These are phyloP conservation scores for Eulimnadia texana DNA, from an alignment of 1,140 invertebrate genomes.

Conservation along the genomic window DNA sequence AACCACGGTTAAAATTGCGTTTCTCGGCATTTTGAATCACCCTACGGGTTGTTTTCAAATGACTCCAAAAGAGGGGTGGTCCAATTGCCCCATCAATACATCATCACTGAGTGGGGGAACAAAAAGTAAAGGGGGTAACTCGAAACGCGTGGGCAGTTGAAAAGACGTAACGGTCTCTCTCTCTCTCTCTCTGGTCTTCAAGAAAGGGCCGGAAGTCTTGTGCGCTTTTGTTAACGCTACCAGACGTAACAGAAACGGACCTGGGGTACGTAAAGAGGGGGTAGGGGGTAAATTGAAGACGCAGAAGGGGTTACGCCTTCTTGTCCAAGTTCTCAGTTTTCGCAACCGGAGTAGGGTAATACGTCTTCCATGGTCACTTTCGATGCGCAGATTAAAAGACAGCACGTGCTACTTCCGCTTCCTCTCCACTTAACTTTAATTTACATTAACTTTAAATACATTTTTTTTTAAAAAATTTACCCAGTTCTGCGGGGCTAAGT, in stretches of 20 bases:
- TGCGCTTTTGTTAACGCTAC: background rate
- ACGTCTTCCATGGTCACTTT: background rate
- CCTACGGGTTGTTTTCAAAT: background rate
- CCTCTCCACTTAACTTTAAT: background rate
- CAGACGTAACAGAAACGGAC: background rate
- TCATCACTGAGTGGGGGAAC: background rate
- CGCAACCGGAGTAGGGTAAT: too few species aligned
- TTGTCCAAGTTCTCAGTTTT: too few species aligned
- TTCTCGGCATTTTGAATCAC: background rate
- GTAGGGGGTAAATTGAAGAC: background rate
- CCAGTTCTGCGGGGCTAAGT: conserved; percentile 7
- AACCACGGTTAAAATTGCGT: background rate
- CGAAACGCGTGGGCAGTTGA: background rate
- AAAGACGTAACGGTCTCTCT: background rate
- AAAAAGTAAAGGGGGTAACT: background rate
- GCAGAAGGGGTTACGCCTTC: background rate
- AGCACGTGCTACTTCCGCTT: background rate
- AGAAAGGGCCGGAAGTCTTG: background rate
- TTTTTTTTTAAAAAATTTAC: background rate
- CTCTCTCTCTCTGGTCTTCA: too few species aligned
- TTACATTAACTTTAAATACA: background rate
- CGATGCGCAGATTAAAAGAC: background rate
- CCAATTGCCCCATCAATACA: background rate
- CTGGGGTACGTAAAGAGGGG: background rate
- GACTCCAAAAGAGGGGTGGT: background rate